Conservation (phyloP, 2,113 vertebrate genomes). For the Ornithorhynchus anatinus region DNA sequence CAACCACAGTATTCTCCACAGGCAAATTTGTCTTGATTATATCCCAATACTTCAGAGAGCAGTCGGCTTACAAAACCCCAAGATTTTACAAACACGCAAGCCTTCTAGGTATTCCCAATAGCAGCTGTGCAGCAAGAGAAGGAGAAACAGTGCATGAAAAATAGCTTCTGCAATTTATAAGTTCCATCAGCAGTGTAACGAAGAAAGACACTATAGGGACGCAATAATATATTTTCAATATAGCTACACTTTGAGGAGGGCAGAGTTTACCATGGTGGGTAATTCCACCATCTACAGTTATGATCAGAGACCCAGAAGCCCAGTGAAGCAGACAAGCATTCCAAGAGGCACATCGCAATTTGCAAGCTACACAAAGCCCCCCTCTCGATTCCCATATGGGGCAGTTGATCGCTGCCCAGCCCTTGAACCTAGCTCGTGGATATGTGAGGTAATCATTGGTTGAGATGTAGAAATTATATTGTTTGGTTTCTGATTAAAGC, state of each 20-base stretch:
- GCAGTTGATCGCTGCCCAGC: not conserved
- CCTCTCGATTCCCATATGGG: not conserved
- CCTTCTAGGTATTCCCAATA: not conserved
- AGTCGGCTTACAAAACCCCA: not conserved
- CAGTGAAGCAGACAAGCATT: not conserved
- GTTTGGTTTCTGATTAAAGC: not conserved
- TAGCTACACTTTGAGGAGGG: not conserved
- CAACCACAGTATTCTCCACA: too few relatives aligned
- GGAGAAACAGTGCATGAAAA: not conserved
- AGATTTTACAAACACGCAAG: not conserved
- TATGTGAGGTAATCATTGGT: not conserved
- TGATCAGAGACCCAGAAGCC: not conserved
- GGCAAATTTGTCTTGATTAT: too few relatives aligned
- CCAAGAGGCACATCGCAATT: not conserved
- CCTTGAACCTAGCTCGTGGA: not conserved
- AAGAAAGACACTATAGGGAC: slow-evolving; percentile 3
- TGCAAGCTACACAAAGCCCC: not conserved
- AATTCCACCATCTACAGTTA: not conserved
- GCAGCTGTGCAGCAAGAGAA: not conserved
- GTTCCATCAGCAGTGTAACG: not conserved
- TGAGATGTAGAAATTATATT: not conserved
- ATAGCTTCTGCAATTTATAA: not conserved
- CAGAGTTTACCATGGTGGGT: not conserved
- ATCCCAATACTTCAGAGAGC: not conserved
- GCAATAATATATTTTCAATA: not conserved